Percentiles rank a stretch among this genome's conserved stretches.
phyloP scores from a whole-genome alignment of 1,140 invertebrate genomes.

The Tetramorium parvispinum region DNA sequence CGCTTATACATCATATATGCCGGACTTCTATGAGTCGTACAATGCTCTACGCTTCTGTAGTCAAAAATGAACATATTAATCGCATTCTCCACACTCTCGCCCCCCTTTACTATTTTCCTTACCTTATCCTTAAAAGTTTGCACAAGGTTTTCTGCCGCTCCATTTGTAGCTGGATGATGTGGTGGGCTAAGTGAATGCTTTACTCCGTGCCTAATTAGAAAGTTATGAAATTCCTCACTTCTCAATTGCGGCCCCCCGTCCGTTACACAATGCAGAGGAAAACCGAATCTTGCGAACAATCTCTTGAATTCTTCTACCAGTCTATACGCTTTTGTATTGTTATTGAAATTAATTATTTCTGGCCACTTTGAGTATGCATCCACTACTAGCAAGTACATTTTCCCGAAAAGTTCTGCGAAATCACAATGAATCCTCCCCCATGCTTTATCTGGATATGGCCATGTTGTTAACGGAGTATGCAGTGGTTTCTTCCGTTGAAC shows the following conservation, averaged over 20 bases:
- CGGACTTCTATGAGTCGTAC: too few species aligned
- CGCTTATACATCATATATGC: too few species aligned
- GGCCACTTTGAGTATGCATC: neutral
- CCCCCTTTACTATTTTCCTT: too few species aligned
- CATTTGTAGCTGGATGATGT: too few species aligned
- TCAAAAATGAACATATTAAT: too few species aligned
- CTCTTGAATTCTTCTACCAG: neutral
- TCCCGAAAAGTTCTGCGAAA: conserved; percentile 21
- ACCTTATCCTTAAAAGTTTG: too few species aligned
- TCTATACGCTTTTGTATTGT: neutral
- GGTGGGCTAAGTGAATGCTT: too few species aligned
- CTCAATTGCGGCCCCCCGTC: neutral
- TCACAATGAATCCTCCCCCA: conserved; percentile 38
- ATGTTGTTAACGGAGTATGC: conserved; percentile 10
- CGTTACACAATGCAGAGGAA: neutral
- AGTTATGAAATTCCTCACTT: too few species aligned
- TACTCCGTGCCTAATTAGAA: too few species aligned
- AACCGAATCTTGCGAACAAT: neutral
- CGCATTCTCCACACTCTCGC: too few species aligned
- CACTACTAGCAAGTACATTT: neutral
- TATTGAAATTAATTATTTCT: neutral
- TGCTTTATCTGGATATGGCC: neutral
- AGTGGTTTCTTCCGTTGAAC: conserved; percentile 22
- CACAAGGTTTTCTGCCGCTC: too few species aligned
- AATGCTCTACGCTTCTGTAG: too few species aligned